Percentiles rank a stretch among this genome's conserved stretches.
phyloP scores from a whole-genome alignment of 2,888 invertebrate species.

The Sinelater perroti region DNA sequence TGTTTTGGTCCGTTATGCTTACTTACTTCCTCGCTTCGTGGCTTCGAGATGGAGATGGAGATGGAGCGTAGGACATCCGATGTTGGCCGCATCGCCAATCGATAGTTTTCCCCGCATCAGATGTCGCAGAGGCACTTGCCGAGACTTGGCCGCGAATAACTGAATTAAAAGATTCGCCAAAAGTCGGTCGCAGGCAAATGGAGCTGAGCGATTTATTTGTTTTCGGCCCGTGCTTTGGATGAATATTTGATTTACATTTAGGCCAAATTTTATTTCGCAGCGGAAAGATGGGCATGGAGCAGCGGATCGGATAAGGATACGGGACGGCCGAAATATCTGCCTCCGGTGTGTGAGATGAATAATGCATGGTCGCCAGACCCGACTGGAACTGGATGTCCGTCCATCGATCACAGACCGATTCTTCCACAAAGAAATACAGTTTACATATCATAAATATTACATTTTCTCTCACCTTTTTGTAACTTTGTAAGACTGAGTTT shows the following conservation, averaged over 20 bases:
- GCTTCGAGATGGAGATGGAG: conserved; percentile 22
- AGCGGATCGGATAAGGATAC: conserved; percentile 50
- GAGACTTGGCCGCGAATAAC: no score
- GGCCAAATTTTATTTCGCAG: conserved; percentile 49
- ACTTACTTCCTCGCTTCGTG: conserved; percentile 21
- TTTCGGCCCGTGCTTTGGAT: conserved; percentile 34
- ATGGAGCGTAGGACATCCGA: no score
- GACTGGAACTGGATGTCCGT: conserved; percentile 50
- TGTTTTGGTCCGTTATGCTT: conserved; percentile 27
- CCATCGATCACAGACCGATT: conserved; percentile 56
- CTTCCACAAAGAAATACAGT: conserved; percentile 52
- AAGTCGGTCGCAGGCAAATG: no score
- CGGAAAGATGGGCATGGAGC: conserved; percentile 49
- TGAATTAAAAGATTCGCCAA: no score
- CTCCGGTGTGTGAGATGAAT: conserved; percentile 50
- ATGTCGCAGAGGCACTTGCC: no score
- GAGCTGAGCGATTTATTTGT: conserved; percentile 15
- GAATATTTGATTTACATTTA: conserved; percentile 50
- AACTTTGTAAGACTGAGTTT: conserved; percentile 11
- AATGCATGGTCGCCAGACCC: conserved; percentile 49
- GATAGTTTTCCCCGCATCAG: no score
- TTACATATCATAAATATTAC: conserved; percentile 53
- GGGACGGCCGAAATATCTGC: conserved; percentile 45
- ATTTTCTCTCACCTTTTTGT: conserved; percentile 34
- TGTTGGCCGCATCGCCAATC: no score